Conservation (phyloP, 64 coral and sea anemone species). For the Exaiptasia diaphana region DNA sequence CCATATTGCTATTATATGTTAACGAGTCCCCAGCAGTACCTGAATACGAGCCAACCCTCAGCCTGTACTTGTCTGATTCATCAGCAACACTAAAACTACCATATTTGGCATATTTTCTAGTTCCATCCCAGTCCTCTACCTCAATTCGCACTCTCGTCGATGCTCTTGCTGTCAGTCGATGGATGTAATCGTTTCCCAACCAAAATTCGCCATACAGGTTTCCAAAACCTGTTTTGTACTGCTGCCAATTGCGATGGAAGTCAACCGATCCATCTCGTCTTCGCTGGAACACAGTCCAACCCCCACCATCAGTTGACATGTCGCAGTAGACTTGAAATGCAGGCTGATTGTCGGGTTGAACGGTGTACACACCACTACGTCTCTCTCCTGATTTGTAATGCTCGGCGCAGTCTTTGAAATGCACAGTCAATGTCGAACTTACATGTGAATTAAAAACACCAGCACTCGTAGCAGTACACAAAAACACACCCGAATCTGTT, state of each 20-base stretch:
- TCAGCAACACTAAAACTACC: background rate
- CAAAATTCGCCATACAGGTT: background rate
- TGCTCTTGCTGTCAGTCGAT: no score
- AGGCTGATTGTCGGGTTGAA: no score
- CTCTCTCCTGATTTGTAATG: no score
- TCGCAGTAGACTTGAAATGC: background rate
- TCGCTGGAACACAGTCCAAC: conserved; percentile 1
- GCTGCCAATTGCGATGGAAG: background rate
- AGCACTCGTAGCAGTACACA: conserved; percentile 28
- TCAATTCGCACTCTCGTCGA: no score
- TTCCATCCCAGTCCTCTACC: background rate
- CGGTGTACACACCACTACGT: no score
- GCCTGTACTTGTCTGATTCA: no score
- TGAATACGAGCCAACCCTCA: no score
- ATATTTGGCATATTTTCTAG: background rate
- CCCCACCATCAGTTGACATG: background rate
- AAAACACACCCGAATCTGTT: conserved; percentile 36
- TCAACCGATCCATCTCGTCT: background rate
- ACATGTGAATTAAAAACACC: background rate
- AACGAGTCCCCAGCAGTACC: background rate
- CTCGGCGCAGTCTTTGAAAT: no score
- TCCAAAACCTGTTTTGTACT: background rate
- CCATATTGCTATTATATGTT: background rate
- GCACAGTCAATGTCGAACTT: no score
- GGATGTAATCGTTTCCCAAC: background rate